Evolutionary conservation across 2,113 vertebrate species (phyloP).

Genomic region (Scomber japonicus): DNA sequence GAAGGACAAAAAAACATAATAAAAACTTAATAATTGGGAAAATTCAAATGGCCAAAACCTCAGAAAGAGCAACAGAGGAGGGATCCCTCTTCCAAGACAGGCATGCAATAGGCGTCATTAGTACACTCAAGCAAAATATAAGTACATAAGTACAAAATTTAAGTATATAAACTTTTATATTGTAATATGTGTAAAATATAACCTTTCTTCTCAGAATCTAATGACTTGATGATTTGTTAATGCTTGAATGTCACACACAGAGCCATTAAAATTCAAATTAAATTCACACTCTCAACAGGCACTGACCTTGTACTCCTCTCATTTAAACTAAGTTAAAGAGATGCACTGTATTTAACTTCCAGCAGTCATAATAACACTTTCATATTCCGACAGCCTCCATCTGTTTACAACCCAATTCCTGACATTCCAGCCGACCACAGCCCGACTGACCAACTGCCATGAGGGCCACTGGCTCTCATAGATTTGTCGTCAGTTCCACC

Average conservation of each 20-base stretch:
- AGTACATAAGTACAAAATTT: not conserved
- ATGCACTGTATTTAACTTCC: slow-evolving; percentile 26
- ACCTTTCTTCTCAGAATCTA: not conserved
- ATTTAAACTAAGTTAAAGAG: slow-evolving; percentile 22
- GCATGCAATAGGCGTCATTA: too few species aligned
- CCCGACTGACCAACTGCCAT: slow-evolving; percentile 37
- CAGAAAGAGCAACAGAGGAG: not conserved
- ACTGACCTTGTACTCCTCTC: not conserved
- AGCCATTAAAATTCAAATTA: slow-evolving; percentile 35
- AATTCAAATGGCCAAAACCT: not conserved
- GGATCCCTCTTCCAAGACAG: too few species aligned
- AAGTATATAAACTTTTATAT: not conserved
- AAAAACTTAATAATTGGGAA: not conserved
- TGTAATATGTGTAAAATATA: too few species aligned
- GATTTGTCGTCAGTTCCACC: slow-evolving; percentile 39
- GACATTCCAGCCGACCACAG: slow-evolving; percentile 59
- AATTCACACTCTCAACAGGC: slow-evolving; percentile 4
- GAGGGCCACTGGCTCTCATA: slow-evolving; percentile 10
- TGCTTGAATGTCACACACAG: not conserved
- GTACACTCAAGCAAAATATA: too few species aligned
- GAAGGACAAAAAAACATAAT: not conserved
- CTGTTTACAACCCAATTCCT: slow-evolving; percentile 55
- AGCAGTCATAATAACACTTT: slow-evolving; percentile 42
- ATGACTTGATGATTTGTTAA: not conserved
- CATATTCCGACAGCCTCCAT: slow-evolving; percentile 56